Conservation (phyloP, 2,888 invertebrate species). For the Ophonus ardosiacus region DNA sequence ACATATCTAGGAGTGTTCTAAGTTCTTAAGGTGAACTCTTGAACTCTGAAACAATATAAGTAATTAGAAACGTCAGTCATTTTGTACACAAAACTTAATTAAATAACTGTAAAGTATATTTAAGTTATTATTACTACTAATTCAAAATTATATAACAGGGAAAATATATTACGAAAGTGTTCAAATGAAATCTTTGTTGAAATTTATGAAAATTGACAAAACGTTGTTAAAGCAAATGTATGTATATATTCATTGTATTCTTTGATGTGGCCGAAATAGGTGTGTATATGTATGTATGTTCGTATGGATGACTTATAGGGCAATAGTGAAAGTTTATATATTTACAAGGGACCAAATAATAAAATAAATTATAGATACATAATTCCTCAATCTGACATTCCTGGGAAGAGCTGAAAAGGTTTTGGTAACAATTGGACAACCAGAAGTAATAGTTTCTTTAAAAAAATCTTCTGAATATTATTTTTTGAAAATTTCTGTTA, state of each 20-base stretch:
- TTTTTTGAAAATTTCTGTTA: too few relatives aligned
- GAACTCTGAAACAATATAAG: neutral
- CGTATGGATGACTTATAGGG: neutral
- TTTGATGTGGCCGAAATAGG: neutral
- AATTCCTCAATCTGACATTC: too few relatives aligned
- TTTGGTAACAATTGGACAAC: too few relatives aligned
- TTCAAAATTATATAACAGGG: neutral
- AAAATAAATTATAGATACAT: too few relatives aligned
- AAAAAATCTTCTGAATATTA: too few relatives aligned
- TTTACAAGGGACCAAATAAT: neutral
- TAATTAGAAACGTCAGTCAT: neutral
- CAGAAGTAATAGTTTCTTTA: too few relatives aligned
- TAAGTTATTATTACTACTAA: neutral
- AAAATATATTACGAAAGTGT: neutral
- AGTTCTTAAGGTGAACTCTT: neutral
- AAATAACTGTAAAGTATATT: neutral
- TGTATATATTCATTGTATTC: slow-evolving; percentile 14
- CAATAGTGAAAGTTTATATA: neutral
- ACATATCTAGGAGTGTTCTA: neutral
- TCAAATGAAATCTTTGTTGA: neutral
- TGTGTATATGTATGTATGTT: neutral
- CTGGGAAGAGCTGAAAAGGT: too few relatives aligned
- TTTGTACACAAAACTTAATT: neutral
- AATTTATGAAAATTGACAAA: neutral
- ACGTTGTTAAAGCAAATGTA: neutral